Evolutionary conservation across 2,113 vertebrate genomes (phyloP).

Genomic region (Lontra canadensis): DNA sequence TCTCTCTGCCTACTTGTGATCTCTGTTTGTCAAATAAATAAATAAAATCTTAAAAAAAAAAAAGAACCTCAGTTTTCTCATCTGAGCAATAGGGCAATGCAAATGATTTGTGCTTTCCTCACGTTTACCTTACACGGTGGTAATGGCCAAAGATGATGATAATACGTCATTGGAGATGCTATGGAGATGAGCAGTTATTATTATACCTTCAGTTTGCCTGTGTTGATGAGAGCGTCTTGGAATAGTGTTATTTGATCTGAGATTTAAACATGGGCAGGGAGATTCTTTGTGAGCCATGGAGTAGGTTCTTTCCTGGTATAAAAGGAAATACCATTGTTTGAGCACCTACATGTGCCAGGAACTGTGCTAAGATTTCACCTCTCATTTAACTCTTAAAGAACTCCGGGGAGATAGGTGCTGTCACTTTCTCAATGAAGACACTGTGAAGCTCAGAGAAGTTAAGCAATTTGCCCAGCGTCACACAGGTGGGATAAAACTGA

Average conservation of each 20-base stretch:
- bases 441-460: not conserved
- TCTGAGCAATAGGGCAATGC: not conserved
- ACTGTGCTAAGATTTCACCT: not conserved
- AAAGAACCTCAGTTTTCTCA: not conserved
- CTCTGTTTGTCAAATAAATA: no score
- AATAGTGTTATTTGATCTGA: not conserved
- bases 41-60: no score
- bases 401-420: not conserved
- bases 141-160: not conserved
- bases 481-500: not conserved
- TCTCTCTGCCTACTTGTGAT: no score
- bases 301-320: not conserved
- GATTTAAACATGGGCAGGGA: not conserved
- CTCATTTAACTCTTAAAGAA: constrained; percentile 24
- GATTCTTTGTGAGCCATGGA: not conserved
- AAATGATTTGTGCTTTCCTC: not conserved
- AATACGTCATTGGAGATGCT: not conserved
- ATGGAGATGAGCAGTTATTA: not conserved
- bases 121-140: not conserved
- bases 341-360: not conserved
- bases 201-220: not conserved
- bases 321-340: constrained; percentile 42
- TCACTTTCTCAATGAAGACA: not conserved
- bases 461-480: not conserved
- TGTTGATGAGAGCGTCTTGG: not conserved